Base-by-base conservation (phyloP, 2,113 vertebrate species). In the Formicarius rufipectus region DNA sequence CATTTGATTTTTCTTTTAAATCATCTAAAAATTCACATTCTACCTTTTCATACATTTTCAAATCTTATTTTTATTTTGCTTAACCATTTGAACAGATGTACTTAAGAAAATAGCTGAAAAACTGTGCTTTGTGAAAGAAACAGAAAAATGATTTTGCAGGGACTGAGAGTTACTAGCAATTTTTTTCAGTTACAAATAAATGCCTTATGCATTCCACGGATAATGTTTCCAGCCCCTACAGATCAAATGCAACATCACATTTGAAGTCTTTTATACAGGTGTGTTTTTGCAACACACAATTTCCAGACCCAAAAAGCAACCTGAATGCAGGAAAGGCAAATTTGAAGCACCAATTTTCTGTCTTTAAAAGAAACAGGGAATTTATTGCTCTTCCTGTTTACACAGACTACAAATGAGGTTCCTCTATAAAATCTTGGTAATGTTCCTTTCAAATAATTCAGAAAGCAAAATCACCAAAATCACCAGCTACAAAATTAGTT, bases 191-290 rank as follows among this genome's bases (percentile, higher is more conserved):
- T 10, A 9, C 58, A 79, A 80, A 60, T 12, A 92, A 55, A 75
- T 63, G 39, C 18, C 88, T 80, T 79, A 83, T 64, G 37, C n/a
- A 60, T 60, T 71, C 53, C 92, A 39, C 14, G 55, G 8, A 56
- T 25, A 81, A 17, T 22, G 12, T 37, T 89, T 73, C 44, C 19
- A 73, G 73, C 50, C 50, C 47, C 58, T 24, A 62, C 33, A 84
- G 63, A 78, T 72, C 40, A 94, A 95, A 95, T 27, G 35, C 21
- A 76, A 47, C 93, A 91, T 72, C 39, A 89, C 60, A 87, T 76
- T 19, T 35, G 56, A 82, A 31, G 52, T n/a, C 91, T 63, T 63
- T 87, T 42, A 45, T 50, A 47, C 19, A 87, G 40, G 33, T 35
- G n/a, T 35, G n/a, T 10, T 35, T 59, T 59, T 19, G 31, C 16